A percentile compares a stretch with the other conserved stretches of the same genome.
Conservation (phyloP, 2,888 invertebrate species). For the Imbricaverruca yamaguchii region DNA sequence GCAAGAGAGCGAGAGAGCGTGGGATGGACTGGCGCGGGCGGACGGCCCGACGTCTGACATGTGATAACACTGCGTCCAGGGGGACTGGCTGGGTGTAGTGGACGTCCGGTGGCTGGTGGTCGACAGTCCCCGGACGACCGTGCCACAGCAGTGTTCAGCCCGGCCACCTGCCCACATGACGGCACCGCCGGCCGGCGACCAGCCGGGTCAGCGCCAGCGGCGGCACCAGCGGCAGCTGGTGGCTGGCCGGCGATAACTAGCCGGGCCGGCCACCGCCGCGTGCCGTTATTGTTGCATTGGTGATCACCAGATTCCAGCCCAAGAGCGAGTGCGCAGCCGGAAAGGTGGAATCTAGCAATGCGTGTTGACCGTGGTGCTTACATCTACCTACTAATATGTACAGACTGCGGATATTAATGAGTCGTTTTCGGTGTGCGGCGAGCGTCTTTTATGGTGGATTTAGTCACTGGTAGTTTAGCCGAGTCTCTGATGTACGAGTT, state of each 20-base stretch:
- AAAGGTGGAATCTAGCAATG: background rate
- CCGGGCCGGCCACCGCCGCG: too few species aligned
- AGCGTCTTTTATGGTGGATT: background rate
- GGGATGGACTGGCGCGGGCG: too few species aligned
- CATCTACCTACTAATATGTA: conserved; percentile 17
- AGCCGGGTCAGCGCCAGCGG: too few species aligned
- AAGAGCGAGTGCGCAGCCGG: too few species aligned
- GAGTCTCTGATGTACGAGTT: background rate
- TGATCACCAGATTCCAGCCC: too few species aligned
- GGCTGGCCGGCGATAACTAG: too few species aligned
- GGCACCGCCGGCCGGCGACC: too few species aligned
- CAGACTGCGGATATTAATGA: background rate
- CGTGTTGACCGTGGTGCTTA: conserved; percentile 3
- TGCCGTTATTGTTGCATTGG: too few species aligned
- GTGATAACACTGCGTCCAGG: background rate
- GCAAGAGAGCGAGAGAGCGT: too few species aligned
- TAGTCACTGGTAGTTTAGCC: background rate
- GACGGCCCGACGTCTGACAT: background rate
- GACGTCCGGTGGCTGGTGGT: background rate
- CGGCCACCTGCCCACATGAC: too few species aligned
- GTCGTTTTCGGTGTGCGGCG: background rate
- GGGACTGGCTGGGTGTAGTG: background rate
- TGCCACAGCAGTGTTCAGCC: too few species aligned
- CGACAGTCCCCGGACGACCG: background rate
- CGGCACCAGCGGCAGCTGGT: too few species aligned